Evolutionary conservation across 2,797 vertebrate species (phyloP), one percentile per base, ranked within the genome.

Genomic region (Sternotherus odoratus): DNA sequence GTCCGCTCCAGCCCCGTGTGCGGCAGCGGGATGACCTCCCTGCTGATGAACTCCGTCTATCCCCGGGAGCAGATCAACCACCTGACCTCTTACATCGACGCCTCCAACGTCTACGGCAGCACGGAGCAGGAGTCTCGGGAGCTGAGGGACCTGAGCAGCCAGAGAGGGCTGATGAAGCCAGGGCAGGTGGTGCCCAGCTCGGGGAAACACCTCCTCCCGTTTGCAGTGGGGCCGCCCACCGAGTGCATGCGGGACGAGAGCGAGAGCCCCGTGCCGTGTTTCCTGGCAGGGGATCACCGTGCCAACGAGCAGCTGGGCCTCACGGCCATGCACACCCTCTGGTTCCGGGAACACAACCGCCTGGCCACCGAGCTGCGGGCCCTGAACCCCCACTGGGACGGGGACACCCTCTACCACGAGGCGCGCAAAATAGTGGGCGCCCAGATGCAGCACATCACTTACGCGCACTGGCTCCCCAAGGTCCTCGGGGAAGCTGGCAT

Each of bases 291-390:
- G 15, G 98, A 98, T 66, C 97, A 98, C 92, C 97, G 98, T 0
- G 97, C 98, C 94, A 98, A 98, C 0, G 98, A 98, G 86, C 98
- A 98, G 92, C 94, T 98, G 90, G 98, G 90, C 23, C 96, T 98
- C 60, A 98, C 98, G 0, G 93, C 98, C 91, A 97, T 98, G 97
- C 98, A 98, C 95, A 98, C 98, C 0, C 87, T 98, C 5, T 98
- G 98, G 98, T 98, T 98, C 92, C 89, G 98, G 21, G 98, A 98
- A 88, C 98, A 98, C 95, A 98, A 98, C 92, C 97, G 97, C 0
- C 1, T 98, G 0, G 97, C 97, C 57, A 1, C 24, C 0, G 81
- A 95, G 90, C 97, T 98, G 21, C 87, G 91, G 0, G n/a, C 82
- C 72, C 95, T 98, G 82, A 98, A 98, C 26, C 97, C 97, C 3